phyloP scores from a whole-genome alignment of 2,888 invertebrate species.

The Mallateleia sp. region DNA sequence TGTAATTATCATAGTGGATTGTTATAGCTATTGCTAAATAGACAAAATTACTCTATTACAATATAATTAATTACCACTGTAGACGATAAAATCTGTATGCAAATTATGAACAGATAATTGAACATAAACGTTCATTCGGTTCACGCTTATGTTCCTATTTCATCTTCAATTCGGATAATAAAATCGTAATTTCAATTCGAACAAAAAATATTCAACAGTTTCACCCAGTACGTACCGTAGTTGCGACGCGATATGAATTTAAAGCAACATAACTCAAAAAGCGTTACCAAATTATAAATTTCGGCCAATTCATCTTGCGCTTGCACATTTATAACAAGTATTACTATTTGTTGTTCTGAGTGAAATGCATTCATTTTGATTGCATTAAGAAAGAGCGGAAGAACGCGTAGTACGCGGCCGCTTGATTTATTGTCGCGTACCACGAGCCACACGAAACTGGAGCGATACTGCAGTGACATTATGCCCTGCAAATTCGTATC shows the following conservation, averaged over 20 bases:
- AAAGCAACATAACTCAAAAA: slow-evolving; percentile 14
- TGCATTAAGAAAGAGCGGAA: slow-evolving; percentile 69
- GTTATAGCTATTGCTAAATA: no score
- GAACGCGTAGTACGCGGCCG: slow-evolving; percentile 41
- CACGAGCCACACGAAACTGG: slow-evolving; percentile 67
- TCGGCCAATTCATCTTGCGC: slow-evolving; percentile 40
- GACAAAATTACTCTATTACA: slow-evolving; percentile 37
- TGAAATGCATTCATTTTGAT: slow-evolving; percentile 70
- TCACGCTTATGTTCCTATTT: neutral
- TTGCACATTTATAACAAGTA: slow-evolving; percentile 29
- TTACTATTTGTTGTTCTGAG: slow-evolving; percentile 45
- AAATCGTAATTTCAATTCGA: neutral
- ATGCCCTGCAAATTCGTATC: slow-evolving; percentile 68
- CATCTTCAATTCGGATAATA: slow-evolving; percentile 1
- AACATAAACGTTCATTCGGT: slow-evolving; percentile 2
- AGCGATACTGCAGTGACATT: slow-evolving; percentile 73
- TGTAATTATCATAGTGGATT: no score
- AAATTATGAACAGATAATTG: slow-evolving; percentile 23
- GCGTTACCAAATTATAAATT: slow-evolving; percentile 30
- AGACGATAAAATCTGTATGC: slow-evolving; percentile 40
- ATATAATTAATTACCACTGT: slow-evolving; percentile 50
- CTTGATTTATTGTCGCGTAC: slow-evolving; percentile 62
- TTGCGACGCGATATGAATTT: slow-evolving; percentile 27
- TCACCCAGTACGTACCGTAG: neutral
- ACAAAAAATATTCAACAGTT: neutral